A percentile compares a stretch with the other conserved stretches of the same genome.
phyloP scores from a whole-genome alignment of 2,888 invertebrate species.

The Furcula furcula region DNA sequence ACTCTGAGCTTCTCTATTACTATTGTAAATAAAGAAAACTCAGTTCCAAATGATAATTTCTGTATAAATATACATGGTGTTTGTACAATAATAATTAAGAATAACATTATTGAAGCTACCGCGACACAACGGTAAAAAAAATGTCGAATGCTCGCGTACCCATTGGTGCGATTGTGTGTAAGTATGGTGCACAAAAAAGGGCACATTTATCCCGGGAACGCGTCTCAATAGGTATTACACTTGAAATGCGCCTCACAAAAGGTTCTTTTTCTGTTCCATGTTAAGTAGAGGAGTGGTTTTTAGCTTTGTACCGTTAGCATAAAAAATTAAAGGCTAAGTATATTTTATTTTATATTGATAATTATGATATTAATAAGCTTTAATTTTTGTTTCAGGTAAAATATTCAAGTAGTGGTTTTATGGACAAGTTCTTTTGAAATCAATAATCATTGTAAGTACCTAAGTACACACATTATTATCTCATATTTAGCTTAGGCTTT shows the following conservation, averaged over 20 bases:
- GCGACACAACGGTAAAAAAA: no score
- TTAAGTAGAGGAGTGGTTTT: slow-evolving; percentile 67
- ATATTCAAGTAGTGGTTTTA: background rate
- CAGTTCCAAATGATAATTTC: no score
- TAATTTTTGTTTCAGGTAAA: slow-evolving; percentile 30
- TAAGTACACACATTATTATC: no score
- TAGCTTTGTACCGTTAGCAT: slow-evolving; percentile 53
- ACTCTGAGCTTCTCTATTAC: no score
- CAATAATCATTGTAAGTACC: no score
- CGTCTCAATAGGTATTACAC: slow-evolving; percentile 72
- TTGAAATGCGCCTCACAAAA: slow-evolving; percentile 67
- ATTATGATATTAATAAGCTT: background rate
- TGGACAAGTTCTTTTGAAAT: no score
- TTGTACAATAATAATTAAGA: no score
- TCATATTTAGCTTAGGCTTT: no score
- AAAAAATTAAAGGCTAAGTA: slow-evolving; percentile 15
- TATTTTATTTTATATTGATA: no score
- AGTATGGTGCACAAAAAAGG: slow-evolving; percentile 68
- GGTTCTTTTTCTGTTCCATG: slow-evolving; percentile 71
- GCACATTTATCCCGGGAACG: slow-evolving; percentile 59
- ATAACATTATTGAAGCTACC: no score
- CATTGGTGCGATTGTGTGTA: slow-evolving; percentile 17
- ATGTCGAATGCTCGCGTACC: slow-evolving; percentile 9
- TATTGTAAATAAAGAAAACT: no score
- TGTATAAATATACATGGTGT: no score